Evolutionary conservation across 1,140 invertebrate species (phyloP), one percentile per base, ranked within the genome.

Genomic region (Bilobella aurantiaca): DNA sequence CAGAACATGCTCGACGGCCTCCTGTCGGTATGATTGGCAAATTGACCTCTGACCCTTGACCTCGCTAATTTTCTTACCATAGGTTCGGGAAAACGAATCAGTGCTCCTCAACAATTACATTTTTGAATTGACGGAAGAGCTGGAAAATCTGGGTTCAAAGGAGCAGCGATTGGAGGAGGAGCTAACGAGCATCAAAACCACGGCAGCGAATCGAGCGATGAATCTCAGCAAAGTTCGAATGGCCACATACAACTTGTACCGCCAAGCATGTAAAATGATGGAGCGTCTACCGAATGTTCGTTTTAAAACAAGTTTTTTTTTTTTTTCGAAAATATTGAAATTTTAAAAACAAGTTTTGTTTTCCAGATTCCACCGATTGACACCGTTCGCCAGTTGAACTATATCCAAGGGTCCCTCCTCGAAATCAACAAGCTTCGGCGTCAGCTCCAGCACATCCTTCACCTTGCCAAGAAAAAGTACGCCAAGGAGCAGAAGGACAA

Each of bases 221-320:
- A 31, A 37, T 16, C 57, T 72, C 14, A 63, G 70, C 0, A 69
- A 72, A 56, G 62, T 72, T 27, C 71, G 67, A 57, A 68, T 68
- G 64, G 65, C 68, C 1, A 67, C 62, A 27, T 25, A 47, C 31
- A 69, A 69, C 46, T 47, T 69, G 49, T 69, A 69, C 57, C 23
- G 37, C 30, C 56, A 61, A 49, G 49, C 57, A 8, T 58, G 60
- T 30, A 31, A n/a, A 18, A 28, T 68, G 18, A 64, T 64, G 58
- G 23, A 64, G 14, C 14, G 37, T 30, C 59, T 18, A 5, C 12
- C 37, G n/a, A 42, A 14, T 12, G 59, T 62, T n/a, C n/a, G n/a
- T n/a, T n/a, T n/a, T n/a, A n/a, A n/a, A 58, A 29, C 25, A 53
- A 53, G 25, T 5, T 18, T 23, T 23, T 53, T 23, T 5, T 53